These are phyloP conservation scores for Biston betularia DNA, from an alignment of 2,888 invertebrate genomes.

Conservation along the genomic window DNA sequence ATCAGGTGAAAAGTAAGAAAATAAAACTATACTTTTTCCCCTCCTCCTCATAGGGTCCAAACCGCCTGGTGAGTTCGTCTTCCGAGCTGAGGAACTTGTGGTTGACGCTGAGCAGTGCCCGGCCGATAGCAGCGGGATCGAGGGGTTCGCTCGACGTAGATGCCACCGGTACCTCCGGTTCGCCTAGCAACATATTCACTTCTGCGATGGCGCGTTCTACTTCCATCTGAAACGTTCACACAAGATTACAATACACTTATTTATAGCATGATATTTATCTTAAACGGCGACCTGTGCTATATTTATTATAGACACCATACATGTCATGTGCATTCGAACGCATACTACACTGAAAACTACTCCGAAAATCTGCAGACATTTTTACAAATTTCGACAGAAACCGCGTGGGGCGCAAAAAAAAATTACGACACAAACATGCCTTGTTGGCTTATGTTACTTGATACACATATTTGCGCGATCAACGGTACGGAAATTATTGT, in stretches of 20 bases:
- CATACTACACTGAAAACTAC: too few species aligned
- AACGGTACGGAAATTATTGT: too few species aligned
- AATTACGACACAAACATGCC: too few species aligned
- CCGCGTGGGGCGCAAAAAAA: too few species aligned
- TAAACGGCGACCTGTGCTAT: too few species aligned
- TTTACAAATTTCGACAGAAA: too few species aligned
- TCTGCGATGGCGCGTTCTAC: constrained; percentile 63
- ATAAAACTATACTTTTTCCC: constrained; percentile 17
- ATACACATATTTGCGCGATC: too few species aligned
- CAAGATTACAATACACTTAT: not conserved
- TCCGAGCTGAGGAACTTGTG: constrained; percentile 54
- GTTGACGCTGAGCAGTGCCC: constrained; percentile 37
- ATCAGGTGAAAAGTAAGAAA: not conserved
- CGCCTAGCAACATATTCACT: constrained; percentile 60
- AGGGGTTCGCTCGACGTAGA: not conserved
- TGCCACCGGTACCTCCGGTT: not conserved
- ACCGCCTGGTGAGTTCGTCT: constrained; percentile 55
- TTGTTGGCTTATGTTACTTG: too few species aligned
- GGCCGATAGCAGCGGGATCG: not conserved
- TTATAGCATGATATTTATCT: too few species aligned
- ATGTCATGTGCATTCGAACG: too few species aligned
- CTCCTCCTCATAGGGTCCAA: constrained; percentile 57
- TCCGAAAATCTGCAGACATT: too few species aligned
- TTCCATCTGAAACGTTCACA: constrained; percentile 51
- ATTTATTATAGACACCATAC: too few species aligned